Base-by-base conservation (phyloP, 2,797 vertebrate genomes). In the Poecilia velifera region DNA sequence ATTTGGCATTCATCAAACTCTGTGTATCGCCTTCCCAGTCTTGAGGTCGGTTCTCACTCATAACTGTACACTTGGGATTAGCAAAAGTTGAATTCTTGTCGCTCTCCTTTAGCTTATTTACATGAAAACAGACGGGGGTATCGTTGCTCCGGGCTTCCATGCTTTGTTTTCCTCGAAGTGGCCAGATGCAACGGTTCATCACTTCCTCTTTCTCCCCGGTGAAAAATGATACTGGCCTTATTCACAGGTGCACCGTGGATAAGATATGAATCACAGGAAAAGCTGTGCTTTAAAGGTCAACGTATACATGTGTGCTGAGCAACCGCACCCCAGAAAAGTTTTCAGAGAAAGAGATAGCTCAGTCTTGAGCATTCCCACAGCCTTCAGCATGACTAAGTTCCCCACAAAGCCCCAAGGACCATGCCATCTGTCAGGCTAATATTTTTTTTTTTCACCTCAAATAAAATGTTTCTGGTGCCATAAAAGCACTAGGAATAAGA, bases 1-100 rank as follows among this genome's bases (percentile, higher is more conserved):
- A 92, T 94, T 94, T 92, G 92, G 92, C 86, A 89, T 93, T 91
- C 89, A 90, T 93, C 90, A 93, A 88, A 93, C 93, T 91, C 79
- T 62, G 92, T 62, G 92, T 92, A 93, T 93, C 90, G 73, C 76
- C 91, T 94, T 92, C 92, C 92, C 91, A 80, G 14, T 76, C 83
- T 25, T 51, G 79, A 70, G 87, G 88, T 73, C 76, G 20, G 41
- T 82, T 91, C 87, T 84, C 81, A 41, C 82, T 53, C 79, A 2
- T 82, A 90, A 91, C 84, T 59, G 82, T 72, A 74, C 88, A 20
- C 86, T 41, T 3, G 89, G 86, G 92, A 84, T 88, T 86, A 82
- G 93, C 91, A 89, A 91, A 89, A 80, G 66, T 62, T 62, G 59
- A 78, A 86, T 62, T 80, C 75, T 80, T 80, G 81, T 74, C 2